Evolutionary conservation across 1,140 invertebrate species (phyloP), one percentile per base, ranked within the genome.

Genomic region (Probaryconus sp.): DNA sequence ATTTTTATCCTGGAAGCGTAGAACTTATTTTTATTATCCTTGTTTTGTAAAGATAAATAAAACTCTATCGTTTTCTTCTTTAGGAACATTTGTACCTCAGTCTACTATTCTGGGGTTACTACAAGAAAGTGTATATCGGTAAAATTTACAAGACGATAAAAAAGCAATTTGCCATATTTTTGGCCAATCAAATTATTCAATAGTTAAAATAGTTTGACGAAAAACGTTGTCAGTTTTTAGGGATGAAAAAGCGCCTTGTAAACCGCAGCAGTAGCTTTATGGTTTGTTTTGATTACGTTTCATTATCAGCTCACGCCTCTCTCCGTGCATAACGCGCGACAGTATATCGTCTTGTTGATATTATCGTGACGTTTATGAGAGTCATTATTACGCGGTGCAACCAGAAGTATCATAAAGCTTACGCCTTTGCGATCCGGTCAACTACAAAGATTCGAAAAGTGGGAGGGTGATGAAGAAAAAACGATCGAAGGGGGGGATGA

Each of bases 261-360:
- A 72, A 60, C 56, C 53, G 60, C 69, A 40, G 68, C 48, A 45
- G 71, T 67, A 78, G 61, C 60, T 83, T 82, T 85, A 84, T 82
- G 81, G 84, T 86, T 86, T 85, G 84, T 87, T 86, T 87, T 83
- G 83, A 86, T 86, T 85, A 80, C 81, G 79, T 78, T 85, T 86
- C 81, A 85, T 87, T 87, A 86, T 74, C 81, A 81, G 83, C 80
- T 82, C 72, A 80, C 80, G 80, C 81, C 81, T 85, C 83, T 85
- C 76, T 76, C 69, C 77, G 76, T 78, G 77, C 76, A 72, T 83
- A 85, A 84, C 81, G 76, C 81, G 76, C 79, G 80, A 80, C 81
- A 79, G 79, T 86, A 86, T 85, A 83, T 87, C 78, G 78, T 68
- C 65, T 76, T 82, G 86, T 82, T 87, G 84, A 86, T 87, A 84